These are phyloP conservation scores for Mycteria americana DNA, from an alignment of 2,797 vertebrate species.

Conservation along the genomic window DNA sequence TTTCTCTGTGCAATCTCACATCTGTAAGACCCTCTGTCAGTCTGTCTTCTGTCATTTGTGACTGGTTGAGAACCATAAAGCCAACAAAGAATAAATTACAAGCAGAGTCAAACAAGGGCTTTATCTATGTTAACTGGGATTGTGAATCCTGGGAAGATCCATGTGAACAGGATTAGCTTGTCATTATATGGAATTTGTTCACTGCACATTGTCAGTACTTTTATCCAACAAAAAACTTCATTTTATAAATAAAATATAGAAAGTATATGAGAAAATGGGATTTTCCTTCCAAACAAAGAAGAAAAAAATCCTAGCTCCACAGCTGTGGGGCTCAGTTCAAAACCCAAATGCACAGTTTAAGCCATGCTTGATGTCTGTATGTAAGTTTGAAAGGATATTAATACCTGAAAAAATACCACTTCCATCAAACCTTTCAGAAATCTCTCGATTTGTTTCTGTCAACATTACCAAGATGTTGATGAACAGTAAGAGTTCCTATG, in stretches of 20 bases:
- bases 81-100: conserved; percentile 19
- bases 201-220: background rate
- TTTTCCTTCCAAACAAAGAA: background rate
- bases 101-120: conserved; percentile 13
- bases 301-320: background rate
- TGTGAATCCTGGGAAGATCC: conserved; percentile 6
- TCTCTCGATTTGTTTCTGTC: background rate
- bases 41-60: conserved; percentile 11
- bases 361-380: background rate
- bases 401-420: background rate
- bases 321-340: background rate
- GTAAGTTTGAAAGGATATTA: background rate
- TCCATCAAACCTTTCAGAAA: background rate
- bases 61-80: background rate
- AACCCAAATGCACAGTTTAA: background rate
- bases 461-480: background rate
- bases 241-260: conserved; percentile 16
- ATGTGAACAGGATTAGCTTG: conserved; percentile 24
- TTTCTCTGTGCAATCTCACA: background rate
- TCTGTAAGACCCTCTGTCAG: background rate
- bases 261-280: background rate
- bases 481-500: background rate
- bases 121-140: background rate
- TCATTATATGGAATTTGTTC: background rate
- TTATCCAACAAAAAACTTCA: background rate